Evolutionary conservation across 2,113 vertebrate genomes (phyloP), one percentile per base, ranked within the genome.

Genomic region (Sminthopsis crassicaudata): DNA sequence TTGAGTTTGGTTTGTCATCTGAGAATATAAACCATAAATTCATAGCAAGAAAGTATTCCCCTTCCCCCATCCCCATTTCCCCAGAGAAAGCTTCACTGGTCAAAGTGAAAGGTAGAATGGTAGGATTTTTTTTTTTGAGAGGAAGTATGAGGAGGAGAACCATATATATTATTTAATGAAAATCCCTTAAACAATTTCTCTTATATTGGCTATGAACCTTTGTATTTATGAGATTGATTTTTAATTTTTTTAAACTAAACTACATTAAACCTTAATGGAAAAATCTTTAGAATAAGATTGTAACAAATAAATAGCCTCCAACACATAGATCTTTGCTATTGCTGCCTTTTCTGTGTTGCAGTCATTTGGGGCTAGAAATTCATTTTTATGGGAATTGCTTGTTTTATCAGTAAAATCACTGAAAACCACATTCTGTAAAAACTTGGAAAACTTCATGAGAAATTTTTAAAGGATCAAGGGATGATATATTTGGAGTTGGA

Each of bases 291-390:
- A 96, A 95, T 97, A 96, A 98, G 97, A 98, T 97, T 96, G 98
- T 97, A 98, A 98, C 97, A 98, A 98, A 98, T 98, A 98, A 98
- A 97, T 97, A 97, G 96, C 55, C 96, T 76, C 94, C 97, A 95
- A 94, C 53, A 90, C 92, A 84, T 12, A 94, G 96, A 55, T 96
- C 95, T 94, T 94, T 96, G 84, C 95, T 94, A 24, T 92, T 95
- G 93, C 94, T 96, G 96, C 25, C 95, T 26, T 94, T 89, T 53
- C 9, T 24, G 94, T 84, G 14, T 91, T 93, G 51, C 84, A 95
- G 90, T 50, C 94, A 94, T 96, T 96, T 90, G 51, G 94, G 67
- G 51, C 54, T 76, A 0, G 52, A 92, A 92, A 94, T 96, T 95
- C 95, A 96, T 84, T 84, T 97, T 94, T 95, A 97, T 90, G 93